Conservation (phyloP, 1,140 invertebrate species). For the Sarcophaga peregrina region DNA sequence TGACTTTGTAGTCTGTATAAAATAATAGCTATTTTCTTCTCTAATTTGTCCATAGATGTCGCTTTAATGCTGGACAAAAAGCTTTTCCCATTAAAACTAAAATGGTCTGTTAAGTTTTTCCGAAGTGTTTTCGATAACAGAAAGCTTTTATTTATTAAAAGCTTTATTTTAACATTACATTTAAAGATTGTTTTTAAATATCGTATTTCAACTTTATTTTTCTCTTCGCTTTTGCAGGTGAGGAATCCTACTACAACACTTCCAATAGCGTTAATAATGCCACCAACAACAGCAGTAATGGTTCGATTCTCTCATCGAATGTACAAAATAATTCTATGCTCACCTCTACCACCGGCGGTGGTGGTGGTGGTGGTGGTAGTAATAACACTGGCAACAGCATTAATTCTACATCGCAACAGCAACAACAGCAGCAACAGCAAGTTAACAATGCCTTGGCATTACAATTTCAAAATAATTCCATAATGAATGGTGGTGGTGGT, state of each 20-base stretch:
- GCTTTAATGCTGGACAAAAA: neutral
- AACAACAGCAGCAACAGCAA: slow-evolving; percentile 39
- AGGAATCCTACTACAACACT: slow-evolving; percentile 58
- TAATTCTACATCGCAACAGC: slow-evolving; percentile 30
- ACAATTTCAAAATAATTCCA: slow-evolving; percentile 28
- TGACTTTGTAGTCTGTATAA: no score
- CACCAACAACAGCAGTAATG: slow-evolving; percentile 54
- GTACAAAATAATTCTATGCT: slow-evolving; percentile 64
- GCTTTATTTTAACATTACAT: no score
- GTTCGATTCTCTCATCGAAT: slow-evolving; percentile 58
- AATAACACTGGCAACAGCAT: slow-evolving; percentile 27
- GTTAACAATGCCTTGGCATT: slow-evolving; percentile 26
- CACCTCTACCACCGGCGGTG: slow-evolving; percentile 32
- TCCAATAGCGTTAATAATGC: slow-evolving; percentile 46
- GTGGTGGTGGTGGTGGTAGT: slow-evolving; percentile 35
- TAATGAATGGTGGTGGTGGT: slow-evolving; percentile 4
- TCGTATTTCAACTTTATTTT: neutral
- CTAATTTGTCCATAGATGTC: neutral
- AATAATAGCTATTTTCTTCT: neutral
- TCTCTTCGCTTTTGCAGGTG: slow-evolving; percentile 51
- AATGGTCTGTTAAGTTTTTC: neutral
- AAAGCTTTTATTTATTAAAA: neutral
- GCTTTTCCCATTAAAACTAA: neutral
- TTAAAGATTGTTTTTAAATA: no score
- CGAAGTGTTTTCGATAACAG: neutral